phyloP scores from a whole-genome alignment of 2,888 invertebrate species.

The Tridacna gigas region DNA sequence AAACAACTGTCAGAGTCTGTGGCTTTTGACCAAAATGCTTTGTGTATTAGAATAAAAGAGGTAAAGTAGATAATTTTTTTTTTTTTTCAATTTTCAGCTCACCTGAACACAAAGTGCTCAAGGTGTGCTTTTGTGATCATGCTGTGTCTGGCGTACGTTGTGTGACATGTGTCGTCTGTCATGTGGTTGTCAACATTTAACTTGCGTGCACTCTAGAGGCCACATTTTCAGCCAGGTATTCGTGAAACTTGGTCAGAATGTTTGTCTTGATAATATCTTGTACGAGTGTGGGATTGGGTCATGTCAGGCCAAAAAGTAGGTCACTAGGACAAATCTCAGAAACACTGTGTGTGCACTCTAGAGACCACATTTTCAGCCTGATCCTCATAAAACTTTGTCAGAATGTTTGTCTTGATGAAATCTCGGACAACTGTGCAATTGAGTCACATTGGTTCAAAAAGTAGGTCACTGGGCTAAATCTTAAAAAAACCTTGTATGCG shows the following conservation, averaged over 20 bases:
- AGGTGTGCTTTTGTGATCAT: too few species aligned
- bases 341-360: background rate
- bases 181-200: too few species aligned
- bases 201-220: too few species aligned
- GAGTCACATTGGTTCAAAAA: too few species aligned
- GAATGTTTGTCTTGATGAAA: background rate
- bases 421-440: background rate
- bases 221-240: too few species aligned
- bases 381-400: background rate
- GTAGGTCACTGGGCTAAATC: too few species aligned
- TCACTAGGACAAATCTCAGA: background rate
- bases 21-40: slow-evolving; percentile 91
- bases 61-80: background rate
- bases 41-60: slow-evolving; percentile 92
- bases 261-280: background rate
- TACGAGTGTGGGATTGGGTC: background rate
- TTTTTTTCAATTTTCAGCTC: too few species aligned
- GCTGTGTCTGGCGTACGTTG: too few species aligned
- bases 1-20: slow-evolving; percentile 93
- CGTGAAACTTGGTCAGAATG: too few species aligned
- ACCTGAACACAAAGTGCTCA: too few species aligned
- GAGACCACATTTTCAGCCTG: background rate
- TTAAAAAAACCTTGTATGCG: too few species aligned
- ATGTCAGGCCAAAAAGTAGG: background rate
- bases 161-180: too few species aligned